Evolutionary conservation across 1,140 invertebrate genomes (phyloP), one percentile per base, ranked within the genome.

Genomic region (Apis cerana): DNA sequence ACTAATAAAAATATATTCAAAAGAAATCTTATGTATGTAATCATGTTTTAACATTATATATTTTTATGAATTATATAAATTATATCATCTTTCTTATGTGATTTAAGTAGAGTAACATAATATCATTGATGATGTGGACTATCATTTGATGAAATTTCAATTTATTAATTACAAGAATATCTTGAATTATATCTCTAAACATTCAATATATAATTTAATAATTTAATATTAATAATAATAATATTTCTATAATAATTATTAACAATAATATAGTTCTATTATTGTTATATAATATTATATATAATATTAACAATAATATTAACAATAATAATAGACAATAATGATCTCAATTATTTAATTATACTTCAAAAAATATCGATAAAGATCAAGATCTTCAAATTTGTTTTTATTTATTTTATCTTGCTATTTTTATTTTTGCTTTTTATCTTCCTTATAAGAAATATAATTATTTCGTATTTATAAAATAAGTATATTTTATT

Each of bases 41-140:
- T 56, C 17, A 56, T 58, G 7, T 59, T 59, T 59, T 9, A 59
- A 21, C 19, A 59, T 21, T 21, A 10, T 61, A 61, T n/a, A 4
- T 61, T 15, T 62, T 62, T 17, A 33, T 7, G 0, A 3, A 64
- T 17, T 33, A 33, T 19, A 19, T 23, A 8, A 33, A 67, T 54
- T n/a, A 15, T 59, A 54, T 80, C 4, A 27, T 50, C 52, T 59
- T 58, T n/a, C 13, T 8, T 17, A 11, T 5, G 54, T 17, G 12
- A 59, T 69, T 59, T 43, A 50, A 59, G 8, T n/a, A 9, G 27
- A 79, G 1, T 7, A 33, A 12, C 2, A 43, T 59, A 75, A 80
- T 74, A 9, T 54, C 15, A 23, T 64, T 23, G 8, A 65, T 17
- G 21, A 80, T 54, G 59, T 56, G 70, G n/a, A 33, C 33, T 80